A percentile compares a stretch with the other conserved stretches of the same genome.
Conservation (phyloP, 1,140 invertebrate species). For the Diabrotica undecimpunctata region DNA sequence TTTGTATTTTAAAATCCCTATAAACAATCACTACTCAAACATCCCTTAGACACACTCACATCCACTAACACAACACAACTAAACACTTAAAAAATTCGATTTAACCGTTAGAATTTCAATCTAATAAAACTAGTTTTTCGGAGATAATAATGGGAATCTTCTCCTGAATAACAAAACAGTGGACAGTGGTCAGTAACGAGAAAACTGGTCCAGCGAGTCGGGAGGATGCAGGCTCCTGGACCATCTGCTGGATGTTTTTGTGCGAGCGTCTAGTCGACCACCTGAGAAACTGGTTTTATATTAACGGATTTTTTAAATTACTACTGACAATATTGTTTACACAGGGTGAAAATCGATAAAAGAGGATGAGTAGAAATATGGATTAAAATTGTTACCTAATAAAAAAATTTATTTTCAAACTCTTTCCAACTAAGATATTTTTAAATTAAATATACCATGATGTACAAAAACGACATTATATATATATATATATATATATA, state of each 20-base stretch:
- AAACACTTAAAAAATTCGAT: neutral
- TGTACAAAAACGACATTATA: no score
- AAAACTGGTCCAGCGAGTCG: slow-evolving; percentile 37
- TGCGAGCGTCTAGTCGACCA: slow-evolving; percentile 21
- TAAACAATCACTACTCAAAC: no score
- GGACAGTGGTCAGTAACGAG: slow-evolving; percentile 40
- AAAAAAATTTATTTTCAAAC: no score
- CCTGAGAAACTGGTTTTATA: slow-evolving; percentile 32
- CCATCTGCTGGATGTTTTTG: slow-evolving; percentile 32
- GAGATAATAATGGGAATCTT: slow-evolving; percentile 4
- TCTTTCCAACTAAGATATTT: no score
- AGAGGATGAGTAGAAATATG: no score
- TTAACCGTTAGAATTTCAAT: neutral
- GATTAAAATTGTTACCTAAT: no score
- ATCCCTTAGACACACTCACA: no score
- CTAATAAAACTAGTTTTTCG: slow-evolving; percentile 7
- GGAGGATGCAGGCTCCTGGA: slow-evolving; percentile 31
- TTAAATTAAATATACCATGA: no score
- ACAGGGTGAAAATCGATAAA: no score
- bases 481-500: no score
- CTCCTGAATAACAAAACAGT: slow-evolving; percentile 23
- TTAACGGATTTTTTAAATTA: slow-evolving; percentile 9
- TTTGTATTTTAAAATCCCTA: no score
- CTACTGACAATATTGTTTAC: no score
- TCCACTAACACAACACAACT: neutral